Evolutionary conservation across 2,797 vertebrate species (phyloP), one percentile per base, ranked within the genome.

Genomic region (Lithobates sylvaticus): DNA sequence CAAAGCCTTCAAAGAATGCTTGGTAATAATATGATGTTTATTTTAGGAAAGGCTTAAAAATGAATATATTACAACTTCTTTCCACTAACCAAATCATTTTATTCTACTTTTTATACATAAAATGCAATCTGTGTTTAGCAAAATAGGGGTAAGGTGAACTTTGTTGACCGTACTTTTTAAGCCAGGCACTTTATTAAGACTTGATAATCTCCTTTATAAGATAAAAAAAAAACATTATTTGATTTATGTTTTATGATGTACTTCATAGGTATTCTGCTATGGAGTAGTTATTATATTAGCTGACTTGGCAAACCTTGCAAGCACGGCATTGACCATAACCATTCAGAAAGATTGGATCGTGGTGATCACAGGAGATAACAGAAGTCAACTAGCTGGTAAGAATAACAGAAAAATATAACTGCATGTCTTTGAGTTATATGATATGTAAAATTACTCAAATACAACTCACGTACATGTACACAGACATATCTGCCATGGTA

Each of bases 331-430:
- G 90, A 94, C 93, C 89, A 91, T 93, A 89, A 92, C 93, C 90
- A 94, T 95, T 89, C 94, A 96, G 91, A 95, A 93, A 92, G 94
- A 95, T 80, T 91, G 91, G 94, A 94, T 94, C 74, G 92, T 94
- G 81, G 94, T 94, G 88, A 94, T 95, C 88, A 94, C 91, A 0
- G 94, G 94, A 81, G 92, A 95, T 89, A 95, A 93, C 89, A 90
- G 93, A 87, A 93, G 92, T 61, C 93, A 94, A 76, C 89, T 95
- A 10, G 93, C 94, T 80, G 93, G 94, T 95, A 88, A 79, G 83
- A 65, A 18, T 32, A 64, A 10, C 10, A 82, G 26, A 5, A 18
- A 64, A 18, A 29, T 18, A 42, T 50, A 67, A 27, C 42, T 68
- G 27, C 15, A 50, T 69, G 29, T 6, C 26, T 7, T 26, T 7